phyloP scores from a whole-genome alignment of 2,888 invertebrate genomes.

The Beris chalybata region DNA sequence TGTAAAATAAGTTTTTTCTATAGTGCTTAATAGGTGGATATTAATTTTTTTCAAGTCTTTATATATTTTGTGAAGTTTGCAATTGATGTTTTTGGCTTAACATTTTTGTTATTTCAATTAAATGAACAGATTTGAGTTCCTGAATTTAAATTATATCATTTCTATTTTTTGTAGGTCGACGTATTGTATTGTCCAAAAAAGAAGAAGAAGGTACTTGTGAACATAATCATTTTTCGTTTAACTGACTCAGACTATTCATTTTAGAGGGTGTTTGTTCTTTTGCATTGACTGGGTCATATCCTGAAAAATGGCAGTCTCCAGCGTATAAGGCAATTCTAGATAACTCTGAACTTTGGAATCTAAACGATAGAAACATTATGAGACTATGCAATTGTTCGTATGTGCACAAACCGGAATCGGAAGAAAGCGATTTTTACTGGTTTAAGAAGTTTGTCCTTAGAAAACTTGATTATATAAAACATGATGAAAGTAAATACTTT shows the following conservation, averaged over 20 bases:
- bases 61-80: no score
- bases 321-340: not conserved
- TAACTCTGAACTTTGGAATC: not conserved
- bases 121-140: no score
- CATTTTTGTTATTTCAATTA: no score
- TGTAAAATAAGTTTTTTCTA: no score
- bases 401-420: not conserved
- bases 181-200: not conserved
- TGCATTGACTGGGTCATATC: not conserved
- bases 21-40: no score
- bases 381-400: not conserved
- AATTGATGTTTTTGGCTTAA: no score
- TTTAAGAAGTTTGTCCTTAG: not conserved
- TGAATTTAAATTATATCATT: not conserved
- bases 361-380: not conserved
- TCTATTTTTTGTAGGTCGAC: not conserved
- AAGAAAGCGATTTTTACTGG: not conserved
- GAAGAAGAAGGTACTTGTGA: not conserved
- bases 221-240: not conserved
- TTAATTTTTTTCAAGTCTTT: no score
- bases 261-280: conserved; percentile 12
- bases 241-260: not conserved
- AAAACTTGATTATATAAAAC: no score
- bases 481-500: no score
- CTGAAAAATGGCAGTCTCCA: not conserved